Evolutionary conservation across 2,888 invertebrate species (phyloP).

Genomic region (Mimas tiliae): DNA sequence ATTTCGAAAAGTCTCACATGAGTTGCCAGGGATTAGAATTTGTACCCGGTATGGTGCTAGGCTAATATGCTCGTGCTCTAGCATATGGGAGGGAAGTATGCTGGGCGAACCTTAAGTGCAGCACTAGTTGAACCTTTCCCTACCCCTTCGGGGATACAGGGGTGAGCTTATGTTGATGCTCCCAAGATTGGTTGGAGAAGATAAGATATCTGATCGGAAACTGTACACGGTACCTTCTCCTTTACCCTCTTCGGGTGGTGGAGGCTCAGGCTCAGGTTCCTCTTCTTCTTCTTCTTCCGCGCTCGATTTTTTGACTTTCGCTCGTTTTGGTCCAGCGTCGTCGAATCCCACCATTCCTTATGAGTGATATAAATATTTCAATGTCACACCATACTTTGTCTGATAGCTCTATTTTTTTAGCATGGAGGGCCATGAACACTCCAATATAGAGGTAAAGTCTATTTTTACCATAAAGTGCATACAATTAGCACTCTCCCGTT

Average conservation of each 20-base stretch:
- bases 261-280: conserved; percentile 66
- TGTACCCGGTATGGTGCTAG: too few relatives aligned
- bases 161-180: background rate
- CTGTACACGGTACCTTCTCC: conserved; percentile 55
- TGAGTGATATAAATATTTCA: background rate
- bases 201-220: background rate
- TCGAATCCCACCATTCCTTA: conserved; percentile 76
- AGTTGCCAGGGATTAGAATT: too few relatives aligned
- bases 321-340: conserved; percentile 78
- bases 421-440: too few relatives aligned
- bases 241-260: conserved; percentile 59
- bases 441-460: too few relatives aligned
- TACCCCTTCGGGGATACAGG: too few relatives aligned
- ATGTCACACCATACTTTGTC: background rate
- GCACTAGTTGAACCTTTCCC: too few relatives aligned
- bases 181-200: background rate
- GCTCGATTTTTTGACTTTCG: conserved; percentile 73
- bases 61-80: too few relatives aligned
- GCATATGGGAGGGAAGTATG: too few relatives aligned
- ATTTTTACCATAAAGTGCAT: too few relatives aligned
- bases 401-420: background rate
- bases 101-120: too few relatives aligned
- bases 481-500: too few relatives aligned
- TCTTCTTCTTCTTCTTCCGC: conserved; percentile 77
- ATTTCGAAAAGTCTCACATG: too few relatives aligned